Evolutionary conservation across 2,797 vertebrate species (phyloP).

Genomic region (Galagoides demidoff): DNA sequence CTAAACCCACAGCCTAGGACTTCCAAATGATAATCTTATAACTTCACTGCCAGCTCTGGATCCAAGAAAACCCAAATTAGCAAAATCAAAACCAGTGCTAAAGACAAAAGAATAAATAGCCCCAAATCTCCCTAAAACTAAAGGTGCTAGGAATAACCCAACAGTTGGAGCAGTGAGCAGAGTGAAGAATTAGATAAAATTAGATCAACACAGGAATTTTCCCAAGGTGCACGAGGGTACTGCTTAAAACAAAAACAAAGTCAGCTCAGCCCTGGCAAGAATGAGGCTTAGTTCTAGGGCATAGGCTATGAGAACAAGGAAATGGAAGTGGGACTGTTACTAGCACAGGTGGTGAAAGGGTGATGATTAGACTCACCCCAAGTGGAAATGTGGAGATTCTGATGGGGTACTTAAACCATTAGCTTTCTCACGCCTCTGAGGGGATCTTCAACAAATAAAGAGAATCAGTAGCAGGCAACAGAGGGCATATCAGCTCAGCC

Average conservation of each 20-base stretch:
- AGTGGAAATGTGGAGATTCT: constrained; percentile 79
- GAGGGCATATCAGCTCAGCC: background rate
- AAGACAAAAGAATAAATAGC: background rate
- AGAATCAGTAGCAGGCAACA: constrained; percentile 54
- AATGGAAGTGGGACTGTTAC: background rate
- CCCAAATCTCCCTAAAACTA: background rate
- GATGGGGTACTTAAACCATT: constrained; percentile 75
- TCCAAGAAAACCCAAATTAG: background rate
- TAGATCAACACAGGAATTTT: constrained; percentile 50
- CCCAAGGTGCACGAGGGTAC: constrained; percentile 73
- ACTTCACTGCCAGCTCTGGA: background rate
- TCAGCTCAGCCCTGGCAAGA: background rate
- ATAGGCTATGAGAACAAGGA: background rate
- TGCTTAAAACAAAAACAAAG: background rate
- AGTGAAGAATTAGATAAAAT: background rate
- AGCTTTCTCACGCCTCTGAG: constrained; percentile 77
- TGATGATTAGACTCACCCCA: constrained; percentile 68
- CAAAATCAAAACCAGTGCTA: constrained; percentile 26
- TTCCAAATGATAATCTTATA: background rate
- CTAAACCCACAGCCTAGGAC: background rate
- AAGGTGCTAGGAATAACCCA: background rate
- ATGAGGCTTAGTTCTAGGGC: background rate
- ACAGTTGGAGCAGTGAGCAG: background rate
- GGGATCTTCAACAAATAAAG: constrained; percentile 80
- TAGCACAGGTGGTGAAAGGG: constrained; percentile 26